Conservation (phyloP, 1,140 invertebrate species). For the Chelonus insularis region DNA sequence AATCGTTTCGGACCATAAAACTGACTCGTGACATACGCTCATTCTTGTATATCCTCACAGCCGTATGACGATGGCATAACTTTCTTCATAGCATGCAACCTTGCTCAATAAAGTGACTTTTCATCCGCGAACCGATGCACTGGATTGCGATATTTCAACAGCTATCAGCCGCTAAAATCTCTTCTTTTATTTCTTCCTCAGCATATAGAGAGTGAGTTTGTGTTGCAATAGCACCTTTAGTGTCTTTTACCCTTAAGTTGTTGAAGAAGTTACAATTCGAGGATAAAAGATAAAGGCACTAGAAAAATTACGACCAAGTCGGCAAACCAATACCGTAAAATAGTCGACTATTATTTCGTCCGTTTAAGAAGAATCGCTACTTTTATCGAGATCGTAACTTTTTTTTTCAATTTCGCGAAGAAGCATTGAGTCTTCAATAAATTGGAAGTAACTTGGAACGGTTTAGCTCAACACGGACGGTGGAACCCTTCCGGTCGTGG, state of each 20-base stretch:
- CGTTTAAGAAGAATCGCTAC: neutral
- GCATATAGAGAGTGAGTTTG: too few species aligned
- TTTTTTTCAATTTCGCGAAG: neutral
- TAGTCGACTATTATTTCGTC: constrained; percentile 1
- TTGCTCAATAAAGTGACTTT: constrained; percentile 36
- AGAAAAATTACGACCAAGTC: constrained; percentile 7
- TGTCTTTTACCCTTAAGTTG: constrained; percentile 4
- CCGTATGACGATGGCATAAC: neutral
- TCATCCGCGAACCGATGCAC: constrained; percentile 39
- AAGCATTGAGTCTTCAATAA: constrained; percentile 5
- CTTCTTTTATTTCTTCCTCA: constrained; percentile 22
- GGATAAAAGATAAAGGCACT: constrained; percentile 1
- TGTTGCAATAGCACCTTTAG: too few species aligned
- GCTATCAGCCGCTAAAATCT: constrained; percentile 37
- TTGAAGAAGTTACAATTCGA: constrained; percentile 1
- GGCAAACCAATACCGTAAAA: constrained; percentile 3
- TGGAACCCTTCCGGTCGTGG: constrained; percentile 13
- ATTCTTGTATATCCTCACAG: constrained; percentile 6
- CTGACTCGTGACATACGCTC: constrained; percentile 23
- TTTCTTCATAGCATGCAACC: neutral
- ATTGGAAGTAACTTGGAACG: constrained; percentile 11
- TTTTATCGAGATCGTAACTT: constrained; percentile 8
- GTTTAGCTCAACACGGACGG: constrained; percentile 5
- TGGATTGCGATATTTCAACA: constrained; percentile 43
- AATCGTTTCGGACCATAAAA: constrained; percentile 40